Conservation (phyloP, 2,113 vertebrate genomes). For the Carollia perspicillata region DNA sequence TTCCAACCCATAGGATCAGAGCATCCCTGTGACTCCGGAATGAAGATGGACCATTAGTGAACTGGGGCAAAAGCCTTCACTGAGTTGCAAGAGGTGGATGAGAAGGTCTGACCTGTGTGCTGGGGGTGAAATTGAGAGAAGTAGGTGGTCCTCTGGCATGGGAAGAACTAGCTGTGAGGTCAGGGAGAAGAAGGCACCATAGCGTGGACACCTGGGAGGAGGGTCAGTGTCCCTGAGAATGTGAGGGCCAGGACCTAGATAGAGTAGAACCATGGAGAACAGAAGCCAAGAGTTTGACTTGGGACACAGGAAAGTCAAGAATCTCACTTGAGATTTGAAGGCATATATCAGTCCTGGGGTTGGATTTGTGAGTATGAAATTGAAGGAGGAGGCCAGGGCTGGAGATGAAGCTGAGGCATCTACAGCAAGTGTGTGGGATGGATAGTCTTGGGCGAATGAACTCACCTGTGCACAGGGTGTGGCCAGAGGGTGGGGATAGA, state of each 20-base stretch:
- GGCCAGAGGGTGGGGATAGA: background rate
- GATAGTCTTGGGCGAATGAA: background rate
- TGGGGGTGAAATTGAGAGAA: background rate
- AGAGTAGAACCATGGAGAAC: background rate
- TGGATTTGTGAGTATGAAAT: background rate
- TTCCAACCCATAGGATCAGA: background rate
- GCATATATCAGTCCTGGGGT: background rate
- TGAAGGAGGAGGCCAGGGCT: background rate
- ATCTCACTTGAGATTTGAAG: background rate
- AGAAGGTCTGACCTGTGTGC: too few relatives aligned
- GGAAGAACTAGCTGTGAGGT: background rate
- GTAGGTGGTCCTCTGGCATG: too few relatives aligned
- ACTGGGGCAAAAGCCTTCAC: background rate
- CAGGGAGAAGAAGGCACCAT: accelerated
- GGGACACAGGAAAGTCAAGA: background rate
- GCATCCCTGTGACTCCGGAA: background rate
- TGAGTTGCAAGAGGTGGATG: accelerated
- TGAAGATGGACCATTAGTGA: background rate
- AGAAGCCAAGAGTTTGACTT: background rate
- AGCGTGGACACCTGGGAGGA: background rate
- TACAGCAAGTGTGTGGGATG: too few relatives aligned
- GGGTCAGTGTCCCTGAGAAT: background rate
- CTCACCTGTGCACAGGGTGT: background rate
- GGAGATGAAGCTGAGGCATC: background rate
- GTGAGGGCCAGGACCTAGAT: background rate